Base-by-base conservation (phyloP, 1,140 invertebrate genomes). In the Pogonognathellus flavescens region DNA sequence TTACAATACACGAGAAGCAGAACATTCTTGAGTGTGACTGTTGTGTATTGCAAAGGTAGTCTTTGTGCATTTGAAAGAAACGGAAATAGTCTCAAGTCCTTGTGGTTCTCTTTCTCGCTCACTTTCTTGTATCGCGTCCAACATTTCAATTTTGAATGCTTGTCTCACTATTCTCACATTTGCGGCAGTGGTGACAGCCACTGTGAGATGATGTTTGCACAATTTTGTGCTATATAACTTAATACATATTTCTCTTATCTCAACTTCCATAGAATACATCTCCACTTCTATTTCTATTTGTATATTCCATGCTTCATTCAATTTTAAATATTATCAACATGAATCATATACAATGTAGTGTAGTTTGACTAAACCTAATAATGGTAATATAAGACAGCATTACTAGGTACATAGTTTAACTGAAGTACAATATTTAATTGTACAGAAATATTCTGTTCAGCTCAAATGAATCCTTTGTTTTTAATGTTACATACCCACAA, bases 91-190 rank as follows among this genome's bases (percentile, higher is more conserved):
- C 70, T 76, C 62, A 76, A n/a, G 25, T 7, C 41, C 70, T 76
- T 72, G 14, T 31, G n/a, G 2, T 16, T 13, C 22, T 25, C 22
- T 10, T 13, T 66, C 22, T 25, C 59, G 53, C 3, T 62, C 31
- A 49, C 66, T 72, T 41, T 76, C 70, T 76, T 76, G 70, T 76
- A 25, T 50, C 70, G 9, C 25, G 25, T 76, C 70, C 70, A 76
- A 76, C 70, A 76, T 76, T 76, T 76, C 70, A 76, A 76, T 76
- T 76, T 76, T 76, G 70, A 76, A 76, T 49, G 41, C 14, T 76
- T 76, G 70, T 76, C 70, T 76, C 70, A 49, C 70, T 50, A 25
- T 76, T 76, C 70, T 50, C 70, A 76, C 70, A 76, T 76, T 76
- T 76, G 70, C 31, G 70, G 70, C 49, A n/a, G 70, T 76, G 70